Conservation (phyloP, 2,888 invertebrate genomes). For the Smittia aterrima region DNA sequence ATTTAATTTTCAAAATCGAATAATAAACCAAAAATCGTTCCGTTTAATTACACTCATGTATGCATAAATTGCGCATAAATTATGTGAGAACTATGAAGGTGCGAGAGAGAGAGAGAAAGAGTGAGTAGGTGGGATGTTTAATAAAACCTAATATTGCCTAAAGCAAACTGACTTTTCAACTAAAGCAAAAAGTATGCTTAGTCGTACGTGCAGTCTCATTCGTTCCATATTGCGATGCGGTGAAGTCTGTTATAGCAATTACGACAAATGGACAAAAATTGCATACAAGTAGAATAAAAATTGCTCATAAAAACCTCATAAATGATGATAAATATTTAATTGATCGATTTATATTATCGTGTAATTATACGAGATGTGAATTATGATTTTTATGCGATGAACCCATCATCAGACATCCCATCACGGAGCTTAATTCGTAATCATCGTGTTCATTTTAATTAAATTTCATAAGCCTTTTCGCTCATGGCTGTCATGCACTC, state of each 20-base stretch:
- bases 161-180: neutral
- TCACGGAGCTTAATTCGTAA: slow-evolving; percentile 11
- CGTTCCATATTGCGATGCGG: neutral
- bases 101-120: neutral
- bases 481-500: no score
- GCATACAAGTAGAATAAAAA: neutral
- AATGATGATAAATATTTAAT: slow-evolving; percentile 39
- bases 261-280: neutral
- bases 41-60: slow-evolving; percentile 18
- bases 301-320: slow-evolving; percentile 11
- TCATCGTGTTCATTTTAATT: slow-evolving; percentile 37
- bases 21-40: slow-evolving; percentile 8
- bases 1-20: neutral
- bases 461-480: slow-evolving; percentile 25
- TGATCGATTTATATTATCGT: slow-evolving; percentile 33
- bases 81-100: neutral
- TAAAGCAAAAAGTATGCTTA: neutral
- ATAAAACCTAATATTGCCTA: slow-evolving; percentile 6
- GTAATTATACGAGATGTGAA: slow-evolving; percentile 24
- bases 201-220: no score
- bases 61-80: neutral
- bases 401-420: neutral
- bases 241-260: neutral
- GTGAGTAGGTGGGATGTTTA: neutral
- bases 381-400: slow-evolving; percentile 7